Base-by-base conservation (phyloP, 2,113 vertebrate genomes). In the Egretta garzetta region DNA sequence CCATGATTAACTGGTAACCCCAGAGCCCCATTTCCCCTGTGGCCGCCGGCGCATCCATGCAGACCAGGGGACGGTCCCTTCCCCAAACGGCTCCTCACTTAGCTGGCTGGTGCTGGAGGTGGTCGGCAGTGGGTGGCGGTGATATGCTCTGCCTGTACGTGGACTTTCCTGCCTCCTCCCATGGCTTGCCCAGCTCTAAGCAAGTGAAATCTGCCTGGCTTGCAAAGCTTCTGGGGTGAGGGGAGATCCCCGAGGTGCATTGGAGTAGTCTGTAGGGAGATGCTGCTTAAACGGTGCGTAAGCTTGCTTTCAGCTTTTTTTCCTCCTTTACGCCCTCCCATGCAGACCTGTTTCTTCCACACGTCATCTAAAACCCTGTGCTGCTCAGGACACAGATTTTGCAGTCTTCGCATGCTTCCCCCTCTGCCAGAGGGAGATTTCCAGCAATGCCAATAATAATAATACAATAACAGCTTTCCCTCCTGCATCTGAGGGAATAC, bases 361-460 rank as follows among this genome's bases (percentile, higher is more conserved):
- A 2, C 1, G 0, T 47, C 56, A 33, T 50, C 41, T 53, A 47
- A 75, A 90, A 20, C 53, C 0, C 0, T 23, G 1, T 0, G 0
- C 43, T 85, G 33, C 72, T 83, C 28, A 55, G 67, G 79, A 41
- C 58, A 35, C 1, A 4, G 59, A 39, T 88, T 76, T 80, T 62
- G 56, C 1, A 6, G 63, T 66, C 82, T 92, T 80, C 53, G 59
- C 30, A 18, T 41, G 10, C 37, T 86, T 88, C 59, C 32, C 47
- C 76, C 43, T 50, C 45, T 74, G 75, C 85, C 1, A 0, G 67
- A 86, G 75, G 79, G 80, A 86, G 37, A 20, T 14, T 83, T 62
- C 39, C 88, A 97, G 79, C 82, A 74, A 14, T 71, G 92, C 82
- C 95, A 95, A 10, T 50, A 92, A 86, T 76, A 94, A 90, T 53